phyloP scores from a whole-genome alignment of 2,888 invertebrate species.

The Drosophila emarginata region DNA sequence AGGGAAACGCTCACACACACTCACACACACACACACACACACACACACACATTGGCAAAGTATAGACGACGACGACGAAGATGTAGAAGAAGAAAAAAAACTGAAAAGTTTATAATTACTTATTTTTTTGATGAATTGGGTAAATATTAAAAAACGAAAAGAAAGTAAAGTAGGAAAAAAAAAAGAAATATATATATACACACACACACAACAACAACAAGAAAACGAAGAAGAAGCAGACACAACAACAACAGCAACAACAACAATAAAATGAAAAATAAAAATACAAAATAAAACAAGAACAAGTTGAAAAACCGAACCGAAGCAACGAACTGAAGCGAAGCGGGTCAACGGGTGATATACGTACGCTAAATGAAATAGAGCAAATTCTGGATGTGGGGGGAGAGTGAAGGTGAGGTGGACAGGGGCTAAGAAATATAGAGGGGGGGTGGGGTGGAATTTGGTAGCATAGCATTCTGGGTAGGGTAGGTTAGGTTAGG shows the following conservation, averaged over 20 bases:
- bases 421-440: background rate
- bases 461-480: background rate
- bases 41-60: constrained; percentile 29
- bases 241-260: constrained; percentile 1
- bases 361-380: no score
- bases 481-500: constrained; percentile 4
- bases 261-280: background rate
- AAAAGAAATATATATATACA: no score
- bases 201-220: background rate
- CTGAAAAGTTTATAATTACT: constrained; percentile 81
- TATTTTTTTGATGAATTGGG: constrained; percentile 82
- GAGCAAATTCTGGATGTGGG: no score
- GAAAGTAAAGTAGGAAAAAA: constrained; percentile 1
- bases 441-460: background rate
- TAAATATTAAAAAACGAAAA: constrained; percentile 76
- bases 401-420: background rate
- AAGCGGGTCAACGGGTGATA: constrained; percentile 8
- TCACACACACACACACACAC: constrained; percentile 27
- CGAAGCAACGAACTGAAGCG: constrained; percentile 10
- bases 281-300: background rate
- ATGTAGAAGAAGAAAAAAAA: constrained; percentile 66
- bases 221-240: background rate
- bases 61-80: constrained; percentile 73
- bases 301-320: constrained; percentile 1
- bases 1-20: constrained; percentile 43